These are phyloP conservation scores for Machimus atricapillus DNA, from an alignment of 2,888 invertebrate genomes.

Conservation along the genomic window DNA sequence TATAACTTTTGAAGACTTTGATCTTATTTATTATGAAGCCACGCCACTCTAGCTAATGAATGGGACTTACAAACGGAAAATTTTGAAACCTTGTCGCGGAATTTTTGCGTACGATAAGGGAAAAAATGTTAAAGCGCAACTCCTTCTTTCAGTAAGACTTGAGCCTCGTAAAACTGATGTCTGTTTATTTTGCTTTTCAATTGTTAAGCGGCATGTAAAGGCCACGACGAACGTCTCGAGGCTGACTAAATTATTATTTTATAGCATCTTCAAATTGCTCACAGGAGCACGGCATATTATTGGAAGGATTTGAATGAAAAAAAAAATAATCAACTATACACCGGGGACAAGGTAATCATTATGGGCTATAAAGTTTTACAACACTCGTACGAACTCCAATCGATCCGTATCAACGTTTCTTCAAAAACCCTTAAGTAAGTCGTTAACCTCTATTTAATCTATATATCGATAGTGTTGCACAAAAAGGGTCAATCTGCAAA, in stretches of 20 bases:
- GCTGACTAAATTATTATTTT: background rate
- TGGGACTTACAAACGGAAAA: background rate
- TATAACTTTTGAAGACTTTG: background rate
- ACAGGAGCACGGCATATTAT: background rate
- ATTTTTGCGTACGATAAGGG: background rate
- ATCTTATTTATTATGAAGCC: background rate
- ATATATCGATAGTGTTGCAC: too few species aligned
- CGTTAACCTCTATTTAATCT: too few species aligned
- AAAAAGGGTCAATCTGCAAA: too few species aligned
- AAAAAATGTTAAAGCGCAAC: background rate
- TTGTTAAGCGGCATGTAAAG: background rate
- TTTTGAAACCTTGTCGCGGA: background rate
- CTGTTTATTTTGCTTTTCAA: background rate
- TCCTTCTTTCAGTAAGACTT: background rate
- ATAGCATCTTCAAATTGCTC: background rate
- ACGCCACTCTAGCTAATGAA: background rate
- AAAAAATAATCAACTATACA: background rate
- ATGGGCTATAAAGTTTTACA: background rate
- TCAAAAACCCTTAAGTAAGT: background rate
- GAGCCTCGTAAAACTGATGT: background rate
- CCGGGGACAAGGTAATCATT: background rate
- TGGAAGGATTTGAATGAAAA: background rate
- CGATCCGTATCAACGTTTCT: background rate
- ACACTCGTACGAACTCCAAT: background rate
- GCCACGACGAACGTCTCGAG: background rate